Evolutionary conservation across 2,888 invertebrate genomes (phyloP).

Genomic region (Cecidostiba fungosa): DNA sequence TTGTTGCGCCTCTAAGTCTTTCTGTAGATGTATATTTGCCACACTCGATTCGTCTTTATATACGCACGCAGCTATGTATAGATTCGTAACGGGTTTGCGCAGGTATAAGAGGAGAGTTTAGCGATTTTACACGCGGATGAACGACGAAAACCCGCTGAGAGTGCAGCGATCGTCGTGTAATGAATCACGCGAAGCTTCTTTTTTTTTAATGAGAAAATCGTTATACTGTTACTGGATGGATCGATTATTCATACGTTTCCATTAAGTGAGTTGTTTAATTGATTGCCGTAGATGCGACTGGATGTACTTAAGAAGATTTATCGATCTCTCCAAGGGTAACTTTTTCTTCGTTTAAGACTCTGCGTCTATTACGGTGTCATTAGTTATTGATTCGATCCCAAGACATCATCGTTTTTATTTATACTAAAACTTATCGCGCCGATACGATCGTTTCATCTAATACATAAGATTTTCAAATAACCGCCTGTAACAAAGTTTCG

Average conservation of each 20-base stretch:
- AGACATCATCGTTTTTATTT: too few relatives aligned
- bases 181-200: too few relatives aligned
- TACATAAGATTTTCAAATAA: too few relatives aligned
- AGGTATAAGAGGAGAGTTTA: too few relatives aligned
- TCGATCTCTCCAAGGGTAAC: neutral
- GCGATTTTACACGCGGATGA: neutral
- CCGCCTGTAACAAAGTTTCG: neutral
- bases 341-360: too few relatives aligned
- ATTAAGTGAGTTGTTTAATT: neutral
- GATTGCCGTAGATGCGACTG: neutral
- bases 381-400: neutral
- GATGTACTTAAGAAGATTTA: neutral
- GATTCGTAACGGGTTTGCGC: too few relatives aligned
- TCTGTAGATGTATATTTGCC: neutral
- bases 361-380: neutral
- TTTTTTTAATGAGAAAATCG: too few relatives aligned
- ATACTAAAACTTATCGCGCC: too few relatives aligned
- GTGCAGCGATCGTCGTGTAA: neutral
- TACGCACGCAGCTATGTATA: too few relatives aligned
- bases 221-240: neutral
- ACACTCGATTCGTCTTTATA: neutral
- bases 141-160: neutral
- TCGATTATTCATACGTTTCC: neutral
- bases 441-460: too few relatives aligned
- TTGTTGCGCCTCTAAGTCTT: neutral